These are phyloP conservation scores for Emmelina monodactyla DNA, from an alignment of 2,888 invertebrate species.

Conservation along the genomic window DNA sequence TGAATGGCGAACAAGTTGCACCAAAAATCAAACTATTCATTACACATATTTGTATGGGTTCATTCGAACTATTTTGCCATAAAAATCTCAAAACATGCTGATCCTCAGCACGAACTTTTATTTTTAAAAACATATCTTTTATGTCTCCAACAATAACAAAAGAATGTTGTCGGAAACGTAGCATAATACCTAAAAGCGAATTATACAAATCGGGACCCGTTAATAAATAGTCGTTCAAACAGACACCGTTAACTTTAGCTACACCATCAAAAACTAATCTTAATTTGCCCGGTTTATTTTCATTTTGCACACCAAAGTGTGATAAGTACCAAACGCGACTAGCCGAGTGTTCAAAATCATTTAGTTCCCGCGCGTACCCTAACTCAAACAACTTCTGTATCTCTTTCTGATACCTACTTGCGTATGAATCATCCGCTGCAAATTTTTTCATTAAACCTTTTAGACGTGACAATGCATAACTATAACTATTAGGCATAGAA, in stretches of 20 bases:
- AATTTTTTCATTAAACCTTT: constrained; percentile 10
- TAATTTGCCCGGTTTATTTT: constrained; percentile 16
- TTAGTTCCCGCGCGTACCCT: constrained; percentile 15
- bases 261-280: constrained; percentile 15
- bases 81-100: constrained; percentile 15
- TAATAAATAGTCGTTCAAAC: constrained; percentile 12
- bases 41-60: too few species aligned
- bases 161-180: constrained; percentile 13
- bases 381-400: constrained; percentile 13
- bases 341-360: constrained; percentile 10
- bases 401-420: constrained; percentile 9
- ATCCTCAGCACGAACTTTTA: constrained; percentile 14
- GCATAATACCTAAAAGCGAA: constrained; percentile 15
- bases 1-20: too few species aligned
- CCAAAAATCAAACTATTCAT: too few species aligned
- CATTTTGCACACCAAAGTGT: constrained; percentile 15
- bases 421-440: constrained; percentile 6
- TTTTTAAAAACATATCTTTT: constrained; percentile 13
- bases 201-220: constrained; percentile 16
- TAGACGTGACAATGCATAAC: constrained; percentile 10
- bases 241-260: constrained; percentile 12
- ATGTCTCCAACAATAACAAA: constrained; percentile 13
- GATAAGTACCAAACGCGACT: constrained; percentile 13
- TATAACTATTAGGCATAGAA: constrained; percentile 13
- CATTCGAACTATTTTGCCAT: too few species aligned